These are phyloP conservation scores for Pachliopta kotzebuea DNA, from an alignment of 2,888 invertebrate genomes.

Conservation along the genomic window DNA sequence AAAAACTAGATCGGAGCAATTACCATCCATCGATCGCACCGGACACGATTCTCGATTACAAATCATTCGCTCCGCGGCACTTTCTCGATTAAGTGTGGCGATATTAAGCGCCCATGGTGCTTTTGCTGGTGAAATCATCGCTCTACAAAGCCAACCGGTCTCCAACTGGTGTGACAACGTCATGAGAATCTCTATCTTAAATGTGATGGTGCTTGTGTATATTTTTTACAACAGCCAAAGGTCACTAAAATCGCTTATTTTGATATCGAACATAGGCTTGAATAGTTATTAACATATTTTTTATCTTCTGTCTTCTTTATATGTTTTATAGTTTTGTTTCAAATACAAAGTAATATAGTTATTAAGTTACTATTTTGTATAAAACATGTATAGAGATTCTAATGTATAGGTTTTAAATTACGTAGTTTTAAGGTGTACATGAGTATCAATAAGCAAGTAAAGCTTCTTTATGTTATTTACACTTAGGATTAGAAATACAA, in stretches of 20 bases:
- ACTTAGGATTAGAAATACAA: constrained; percentile 10
- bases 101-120: constrained; percentile 31
- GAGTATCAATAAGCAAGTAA: not conserved
- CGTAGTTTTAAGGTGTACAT: no score
- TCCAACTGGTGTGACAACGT: constrained; percentile 50
- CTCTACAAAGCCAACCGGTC: constrained; percentile 50
- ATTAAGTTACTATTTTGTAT: no score
- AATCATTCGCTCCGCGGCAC: constrained; percentile 40
- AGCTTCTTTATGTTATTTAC: not conserved
- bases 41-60: constrained; percentile 36
- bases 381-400: no score
- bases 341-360: no score
- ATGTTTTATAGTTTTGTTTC: no score
- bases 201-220: constrained; percentile 38
- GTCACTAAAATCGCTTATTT: constrained; percentile 32
- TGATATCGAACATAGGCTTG: no score
- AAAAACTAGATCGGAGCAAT: constrained; percentile 25
- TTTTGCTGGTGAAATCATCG: constrained; percentile 62
- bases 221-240: constrained; percentile 38
- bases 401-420: no score
- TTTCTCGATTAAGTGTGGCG: constrained; percentile 44
- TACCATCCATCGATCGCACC: constrained; percentile 29
- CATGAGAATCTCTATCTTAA: constrained; percentile 38
- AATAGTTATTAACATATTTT: no score
- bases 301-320: no score